These are phyloP conservation scores for Bagarius yarrelli DNA, from an alignment of 2,113 vertebrate genomes.

Conservation along the genomic window DNA sequence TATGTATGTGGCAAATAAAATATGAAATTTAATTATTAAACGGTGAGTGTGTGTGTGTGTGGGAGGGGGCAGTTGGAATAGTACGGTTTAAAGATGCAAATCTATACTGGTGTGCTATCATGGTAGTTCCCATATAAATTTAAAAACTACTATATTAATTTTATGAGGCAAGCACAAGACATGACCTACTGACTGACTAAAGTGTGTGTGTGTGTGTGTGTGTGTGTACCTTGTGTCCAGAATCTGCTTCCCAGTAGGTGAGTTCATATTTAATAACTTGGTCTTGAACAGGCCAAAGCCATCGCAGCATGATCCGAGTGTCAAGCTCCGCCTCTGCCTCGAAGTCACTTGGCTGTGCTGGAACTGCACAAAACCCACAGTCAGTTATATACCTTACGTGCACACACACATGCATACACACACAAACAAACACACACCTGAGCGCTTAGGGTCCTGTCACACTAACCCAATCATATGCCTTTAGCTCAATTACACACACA, in stretches of 20 bases:
- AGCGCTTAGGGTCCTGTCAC: not conserved
- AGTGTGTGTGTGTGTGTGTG: constrained; percentile 2
- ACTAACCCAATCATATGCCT: not conserved
- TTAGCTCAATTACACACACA: not conserved
- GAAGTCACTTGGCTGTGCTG: constrained; percentile 84
- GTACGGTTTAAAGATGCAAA: not conserved
- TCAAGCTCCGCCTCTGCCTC: constrained; percentile 92
- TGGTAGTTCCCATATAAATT: not conserved
- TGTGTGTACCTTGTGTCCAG: constrained; percentile 77
- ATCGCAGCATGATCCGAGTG: constrained; percentile 85
- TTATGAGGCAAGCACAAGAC: not conserved
- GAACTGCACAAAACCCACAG: constrained; percentile 71
- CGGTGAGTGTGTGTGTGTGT: not conserved
- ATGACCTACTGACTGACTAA: not conserved
- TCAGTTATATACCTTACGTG: not conserved
- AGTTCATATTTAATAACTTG: constrained; percentile 85
- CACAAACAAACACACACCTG: not conserved
- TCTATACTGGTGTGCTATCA: not conserved
- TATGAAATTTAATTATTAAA: too few relatives aligned
- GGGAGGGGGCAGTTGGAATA: not conserved
- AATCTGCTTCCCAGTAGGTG: constrained; percentile 84
- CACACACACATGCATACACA: not conserved
- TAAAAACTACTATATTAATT: not conserved
- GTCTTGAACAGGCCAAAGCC: constrained; percentile 89
- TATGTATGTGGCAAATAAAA: too few relatives aligned